phyloP scores from a whole-genome alignment of 2,113 vertebrate species.

The Callaeas wilsoni region DNA sequence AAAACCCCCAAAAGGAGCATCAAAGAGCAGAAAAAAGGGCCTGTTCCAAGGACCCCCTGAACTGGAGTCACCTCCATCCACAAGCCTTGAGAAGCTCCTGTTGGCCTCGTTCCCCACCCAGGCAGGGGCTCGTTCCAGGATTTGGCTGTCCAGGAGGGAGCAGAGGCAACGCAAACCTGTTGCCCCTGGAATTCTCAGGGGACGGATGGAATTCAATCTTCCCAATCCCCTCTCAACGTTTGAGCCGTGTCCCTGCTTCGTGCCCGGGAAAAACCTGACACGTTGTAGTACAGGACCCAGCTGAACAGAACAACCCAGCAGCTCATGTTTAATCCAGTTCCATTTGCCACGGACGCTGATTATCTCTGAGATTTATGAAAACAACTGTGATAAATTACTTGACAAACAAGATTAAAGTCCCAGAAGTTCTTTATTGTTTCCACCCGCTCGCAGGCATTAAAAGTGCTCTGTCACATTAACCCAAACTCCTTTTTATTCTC shows the following conservation, averaged over 20 bases:
- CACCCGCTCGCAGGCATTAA: neutral
- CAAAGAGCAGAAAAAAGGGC: neutral
- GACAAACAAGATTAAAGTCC: conserved; percentile 63
- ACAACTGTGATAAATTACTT: conserved; percentile 52
- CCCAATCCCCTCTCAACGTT: neutral
- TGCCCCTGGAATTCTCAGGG: neutral
- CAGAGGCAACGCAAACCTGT: fast-evolving
- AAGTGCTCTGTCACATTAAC: conserved; percentile 10
- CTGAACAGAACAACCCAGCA: neutral
- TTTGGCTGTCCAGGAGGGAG: neutral
- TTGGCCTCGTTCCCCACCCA: neutral
- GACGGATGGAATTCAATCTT: fast-evolving
- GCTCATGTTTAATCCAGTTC: neutral
- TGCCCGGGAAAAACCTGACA: neutral
- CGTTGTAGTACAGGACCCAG: too few species aligned
- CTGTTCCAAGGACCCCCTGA: neutral
- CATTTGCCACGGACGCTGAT: conserved; percentile 25
- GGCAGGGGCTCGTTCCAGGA: fast-evolving
- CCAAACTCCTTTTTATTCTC: neutral
- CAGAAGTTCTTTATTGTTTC: conserved; percentile 6
- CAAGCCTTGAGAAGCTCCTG: neutral
- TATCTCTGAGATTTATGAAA: conserved; percentile 50
- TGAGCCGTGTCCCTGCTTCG: fast-evolving
- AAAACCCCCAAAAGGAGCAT: neutral
- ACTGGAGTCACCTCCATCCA: neutral